Evolutionary conservation across 1,140 invertebrate genomes (phyloP), one percentile per base, ranked within the genome.

Genomic region (Wiebesia pumilae): DNA sequence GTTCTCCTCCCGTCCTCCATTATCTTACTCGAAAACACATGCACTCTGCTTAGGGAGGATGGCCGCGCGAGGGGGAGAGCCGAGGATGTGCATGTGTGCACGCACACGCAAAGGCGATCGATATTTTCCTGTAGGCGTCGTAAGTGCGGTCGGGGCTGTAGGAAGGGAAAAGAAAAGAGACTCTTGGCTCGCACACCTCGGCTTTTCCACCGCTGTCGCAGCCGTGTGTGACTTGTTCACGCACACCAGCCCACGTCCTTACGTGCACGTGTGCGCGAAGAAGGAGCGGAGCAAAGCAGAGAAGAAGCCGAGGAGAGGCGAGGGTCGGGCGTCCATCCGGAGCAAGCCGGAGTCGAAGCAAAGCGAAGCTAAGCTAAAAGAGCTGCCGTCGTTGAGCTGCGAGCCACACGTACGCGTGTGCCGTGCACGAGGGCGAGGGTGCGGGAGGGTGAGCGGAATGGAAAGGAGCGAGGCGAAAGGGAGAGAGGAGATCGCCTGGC

Each of bases 401-500:
- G 58, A 40, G 58, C 33, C 24, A 47, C 54, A 79, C 75, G 58
- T 62, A 40, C 33, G 24, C 54, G 73, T 47, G 65, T 47, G 81
- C 33, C 10, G 47, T 3, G 58, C 69, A n/a, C 21, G 69, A 7
- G 16, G 73, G 33, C 71, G 62, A 85, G 90, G 71, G 88, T 88
- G 87, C 88, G 54, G 27, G 80, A 51, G 43, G 14, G n/a, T 19
- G 43, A 51, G 10, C 24, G 75, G 16, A 14, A 38, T 19, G 19
- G 47, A 78, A 24, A 78, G 47, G 19, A 40, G 24, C 21, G 27
- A 33, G 30, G 40, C 24, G 67, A 51, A 40, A 71, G n/a, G 19
- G 65, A 71, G 67, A 51, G 58, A 81, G 79, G 90, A 88, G 88
- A 90, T 91, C 90, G 90, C 90, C 91, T 92, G 89, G 90, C 90